Conservation (phyloP, 1,140 invertebrate species). For the Drosophila mojavensis region DNA sequence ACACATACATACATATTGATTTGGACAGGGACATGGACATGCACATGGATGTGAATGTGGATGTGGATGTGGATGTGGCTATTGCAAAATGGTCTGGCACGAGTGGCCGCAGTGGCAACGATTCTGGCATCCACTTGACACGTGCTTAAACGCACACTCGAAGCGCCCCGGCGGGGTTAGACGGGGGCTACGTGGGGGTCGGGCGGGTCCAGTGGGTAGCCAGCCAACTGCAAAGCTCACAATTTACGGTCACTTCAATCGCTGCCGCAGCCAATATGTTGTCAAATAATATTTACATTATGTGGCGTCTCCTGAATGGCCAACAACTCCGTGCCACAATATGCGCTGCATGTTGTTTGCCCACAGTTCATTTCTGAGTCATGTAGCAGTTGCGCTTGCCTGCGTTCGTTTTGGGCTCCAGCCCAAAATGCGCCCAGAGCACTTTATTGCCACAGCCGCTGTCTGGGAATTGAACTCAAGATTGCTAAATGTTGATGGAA, state of each 20-base stretch:
- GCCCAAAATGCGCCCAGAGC: no score
- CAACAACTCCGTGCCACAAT: no score
- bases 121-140: slow-evolving; percentile 70
- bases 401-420: no score
- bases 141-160: slow-evolving; percentile 56
- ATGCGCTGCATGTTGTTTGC: no score
- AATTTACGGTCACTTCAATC: slow-evolving; percentile 56
- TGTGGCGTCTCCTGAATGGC: not conserved
- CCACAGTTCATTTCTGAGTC: no score
- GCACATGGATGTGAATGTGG: slow-evolving; percentile 15
- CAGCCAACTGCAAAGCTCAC: slow-evolving; percentile 23
- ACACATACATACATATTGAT: not conserved
- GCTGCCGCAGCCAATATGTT: slow-evolving; percentile 58
- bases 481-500: no score
- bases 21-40: slow-evolving; percentile 1
- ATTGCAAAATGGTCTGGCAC: slow-evolving; percentile 6
- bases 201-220: no score
- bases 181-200: no score
- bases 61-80: slow-evolving; percentile 9
- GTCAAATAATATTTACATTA: slow-evolving; percentile 76
- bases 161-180: not conserved
- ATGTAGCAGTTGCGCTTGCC: no score
- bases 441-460: no score
- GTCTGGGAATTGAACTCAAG: no score
- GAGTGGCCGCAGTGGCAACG: slow-evolving; percentile 5